Evolutionary conservation across 2,113 vertebrate species (phyloP), one percentile per base, ranked within the genome.

Genomic region (Pachypanchax playfairii): DNA sequence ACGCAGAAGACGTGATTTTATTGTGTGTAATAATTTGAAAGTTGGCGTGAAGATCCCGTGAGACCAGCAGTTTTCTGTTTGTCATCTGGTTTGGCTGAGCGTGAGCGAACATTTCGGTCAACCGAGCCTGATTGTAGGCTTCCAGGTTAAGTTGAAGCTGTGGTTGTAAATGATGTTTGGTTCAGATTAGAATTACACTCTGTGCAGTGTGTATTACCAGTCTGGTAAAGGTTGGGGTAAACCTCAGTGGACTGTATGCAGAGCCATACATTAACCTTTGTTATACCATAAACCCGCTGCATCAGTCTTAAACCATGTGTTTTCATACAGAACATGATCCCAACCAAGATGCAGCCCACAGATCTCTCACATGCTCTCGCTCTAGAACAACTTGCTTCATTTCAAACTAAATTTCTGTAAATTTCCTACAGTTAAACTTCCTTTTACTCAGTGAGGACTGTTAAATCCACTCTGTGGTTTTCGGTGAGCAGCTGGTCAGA

Each of bases 161-260:
- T 3, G 60, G 59, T 66, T 72, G 29, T 64, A 12, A 71, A 67
- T 77, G 58, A 42, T 29, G 66, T 61, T 75, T 65, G 56, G 59
- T 83, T 61, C 39, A 56, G 56, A 48, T 66, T 43, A 41, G 65
- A 36, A 39, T 65, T 14, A 13, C 29, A 46, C 53, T 75, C 69
- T 21, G 29, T 47, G 63, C 39, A 50, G 41, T 53, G 26, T 31
- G 21, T 73, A n/a, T 35, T 51, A 39, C 35, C 2, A 1, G 14
- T 8, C 61, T 63, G 68, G 68, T 82, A 42, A 59, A 55, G 12
- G 41, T 62, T 36, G 41, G n/a, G 35, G 26, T 56, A 24, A 42
- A 22, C 33, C 64, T 73, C 46, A 39, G 7, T 42, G 47, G 63
- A 28, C 48, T 58, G 36, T 44, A 26, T 47, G 46, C 54, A 35